Conservation (phyloP, 2,888 invertebrate genomes). For the Spisula subtruncata region DNA sequence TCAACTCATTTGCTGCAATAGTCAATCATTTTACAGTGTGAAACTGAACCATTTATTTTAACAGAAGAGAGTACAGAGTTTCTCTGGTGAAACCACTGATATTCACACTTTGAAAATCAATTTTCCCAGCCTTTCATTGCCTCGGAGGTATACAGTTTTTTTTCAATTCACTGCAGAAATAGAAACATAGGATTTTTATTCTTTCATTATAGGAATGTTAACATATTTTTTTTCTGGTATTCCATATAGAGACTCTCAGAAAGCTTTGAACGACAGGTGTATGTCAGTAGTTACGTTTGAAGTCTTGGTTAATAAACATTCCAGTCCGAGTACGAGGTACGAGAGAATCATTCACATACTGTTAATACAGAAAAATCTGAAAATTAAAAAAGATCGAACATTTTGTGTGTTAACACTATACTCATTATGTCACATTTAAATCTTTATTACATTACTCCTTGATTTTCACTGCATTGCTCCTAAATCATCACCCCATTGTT, state of each 20-base stretch:
- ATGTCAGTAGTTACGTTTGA: background rate
- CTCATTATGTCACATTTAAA: too few relatives aligned
- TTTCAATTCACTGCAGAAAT: background rate
- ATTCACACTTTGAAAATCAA: background rate
- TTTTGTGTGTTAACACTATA: too few relatives aligned
- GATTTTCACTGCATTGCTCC: too few relatives aligned
- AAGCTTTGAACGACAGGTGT: background rate
- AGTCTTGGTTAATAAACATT: background rate
- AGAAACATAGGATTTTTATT: background rate
- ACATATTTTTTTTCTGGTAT: background rate
- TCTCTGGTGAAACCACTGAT: background rate
- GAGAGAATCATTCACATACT: background rate
- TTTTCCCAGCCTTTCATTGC: slow-evolving; percentile 12
- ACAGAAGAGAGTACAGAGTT: background rate
- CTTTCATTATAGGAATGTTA: background rate
- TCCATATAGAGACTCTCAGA: background rate
- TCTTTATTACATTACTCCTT: too few relatives aligned
- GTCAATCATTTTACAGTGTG: too few relatives aligned
- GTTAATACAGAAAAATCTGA: too few relatives aligned
- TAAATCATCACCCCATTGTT: too few relatives aligned
- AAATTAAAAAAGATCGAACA: too few relatives aligned
- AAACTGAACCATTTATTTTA: background rate
- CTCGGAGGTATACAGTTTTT: background rate
- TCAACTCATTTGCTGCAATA: too few relatives aligned
- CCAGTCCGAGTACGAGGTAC: too few relatives aligned